These are phyloP conservation scores for Petroica traversi DNA, from an alignment of 2,113 vertebrate species.

Conservation along the genomic window DNA sequence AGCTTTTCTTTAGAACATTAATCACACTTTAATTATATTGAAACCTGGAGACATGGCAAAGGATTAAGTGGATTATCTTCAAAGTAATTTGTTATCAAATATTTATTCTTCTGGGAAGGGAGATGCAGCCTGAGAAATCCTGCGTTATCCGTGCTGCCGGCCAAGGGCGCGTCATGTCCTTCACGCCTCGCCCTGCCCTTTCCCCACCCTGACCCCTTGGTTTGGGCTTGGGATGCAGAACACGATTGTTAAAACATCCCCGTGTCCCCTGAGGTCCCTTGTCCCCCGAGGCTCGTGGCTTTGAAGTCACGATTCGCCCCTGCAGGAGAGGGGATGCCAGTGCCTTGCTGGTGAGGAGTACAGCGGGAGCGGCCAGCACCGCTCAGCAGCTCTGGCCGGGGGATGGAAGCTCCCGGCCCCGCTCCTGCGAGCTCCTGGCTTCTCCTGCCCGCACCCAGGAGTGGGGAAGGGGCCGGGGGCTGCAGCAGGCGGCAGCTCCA, in stretches of 20 bases:
- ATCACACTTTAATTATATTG: constrained; percentile 49
- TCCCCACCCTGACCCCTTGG: background rate
- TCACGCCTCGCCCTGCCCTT: background rate
- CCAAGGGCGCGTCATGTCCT: background rate
- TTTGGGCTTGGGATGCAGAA: background rate
- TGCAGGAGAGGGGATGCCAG: background rate
- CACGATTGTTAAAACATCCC: too few species aligned
- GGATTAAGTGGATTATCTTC: constrained; percentile 54
- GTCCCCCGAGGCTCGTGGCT: background rate
- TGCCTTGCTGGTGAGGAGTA: background rate
- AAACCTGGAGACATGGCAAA: constrained; percentile 46
- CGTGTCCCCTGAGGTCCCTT: background rate
- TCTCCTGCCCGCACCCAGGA: rapidly evolving
- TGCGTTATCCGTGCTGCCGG: background rate
- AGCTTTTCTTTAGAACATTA: constrained; percentile 54
- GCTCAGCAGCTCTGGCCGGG: rapidly evolving
- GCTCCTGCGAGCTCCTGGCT: background rate
- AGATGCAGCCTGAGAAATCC: background rate
- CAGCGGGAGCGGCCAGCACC: background rate
- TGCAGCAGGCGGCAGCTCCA: background rate
- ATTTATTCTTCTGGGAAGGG: constrained; percentile 36
- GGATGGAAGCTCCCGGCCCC: background rate
- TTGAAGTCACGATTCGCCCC: background rate
- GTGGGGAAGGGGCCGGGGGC: background rate
- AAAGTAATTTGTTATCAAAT: constrained; percentile 51